These are phyloP conservation scores for Delichon dasypus DNA, from an alignment of 2,797 vertebrate genomes.

Conservation along the genomic window DNA sequence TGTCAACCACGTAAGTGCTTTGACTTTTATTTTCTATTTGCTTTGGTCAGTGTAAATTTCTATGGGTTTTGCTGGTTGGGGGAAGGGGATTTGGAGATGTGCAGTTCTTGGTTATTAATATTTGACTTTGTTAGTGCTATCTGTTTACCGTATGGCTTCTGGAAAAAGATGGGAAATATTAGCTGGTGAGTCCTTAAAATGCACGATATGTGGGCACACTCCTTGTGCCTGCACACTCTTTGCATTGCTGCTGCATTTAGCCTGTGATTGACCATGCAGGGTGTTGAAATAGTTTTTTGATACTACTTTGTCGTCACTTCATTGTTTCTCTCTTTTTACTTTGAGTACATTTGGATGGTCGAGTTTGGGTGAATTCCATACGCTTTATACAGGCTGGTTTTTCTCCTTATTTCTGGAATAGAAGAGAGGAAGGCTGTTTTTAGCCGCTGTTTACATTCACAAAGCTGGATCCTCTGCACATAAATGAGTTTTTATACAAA, in stretches of 20 bases:
- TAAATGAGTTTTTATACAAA: slow-evolving; percentile 25
- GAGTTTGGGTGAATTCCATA: neutral
- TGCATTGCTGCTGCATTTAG: neutral
- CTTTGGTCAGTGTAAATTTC: slow-evolving; percentile 86
- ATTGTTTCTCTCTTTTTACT: neutral
- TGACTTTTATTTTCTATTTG: slow-evolving; percentile 85
- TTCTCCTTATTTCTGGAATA: neutral
- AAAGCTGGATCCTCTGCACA: slow-evolving; percentile 37
- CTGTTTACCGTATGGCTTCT: slow-evolving; percentile 81
- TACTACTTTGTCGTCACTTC: neutral
- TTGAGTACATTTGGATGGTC: neutral
- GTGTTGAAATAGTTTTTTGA: neutral
- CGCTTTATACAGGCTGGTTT: neutral
- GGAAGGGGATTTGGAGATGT: slow-evolving; percentile 81
- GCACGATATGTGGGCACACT: neutral
- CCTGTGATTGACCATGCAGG: neutral
- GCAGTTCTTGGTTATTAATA: slow-evolving; percentile 83
- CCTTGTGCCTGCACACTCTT: slow-evolving; percentile 22
- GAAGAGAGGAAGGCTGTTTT: neutral
- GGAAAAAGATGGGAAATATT: slow-evolving; percentile 64
- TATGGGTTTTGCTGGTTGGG: slow-evolving; percentile 80
- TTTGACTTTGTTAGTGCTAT: slow-evolving; percentile 85
- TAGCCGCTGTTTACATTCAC: slow-evolving; percentile 9
- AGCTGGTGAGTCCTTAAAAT: slow-evolving; percentile 60
- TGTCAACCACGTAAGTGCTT: slow-evolving; percentile 81